Evolutionary conservation across 64 coral and sea anemone species (phyloP).

Genomic region (Montipora cactus): DNA sequence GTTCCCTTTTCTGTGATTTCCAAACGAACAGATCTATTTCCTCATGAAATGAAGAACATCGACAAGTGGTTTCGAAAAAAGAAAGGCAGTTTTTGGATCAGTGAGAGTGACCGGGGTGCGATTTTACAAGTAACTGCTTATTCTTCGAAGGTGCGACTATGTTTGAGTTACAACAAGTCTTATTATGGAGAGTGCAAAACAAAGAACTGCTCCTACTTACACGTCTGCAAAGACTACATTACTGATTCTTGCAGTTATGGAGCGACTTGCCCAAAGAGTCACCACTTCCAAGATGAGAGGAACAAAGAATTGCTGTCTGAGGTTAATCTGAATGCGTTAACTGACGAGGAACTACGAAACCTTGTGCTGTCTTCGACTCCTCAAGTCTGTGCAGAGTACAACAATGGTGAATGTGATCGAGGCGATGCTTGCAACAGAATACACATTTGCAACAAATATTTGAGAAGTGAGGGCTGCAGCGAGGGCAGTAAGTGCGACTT

Average conservation of each 20-base stretch:
- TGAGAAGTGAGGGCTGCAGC: background rate
- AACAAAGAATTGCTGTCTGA: conserved; percentile 32
- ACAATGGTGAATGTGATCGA: conserved; percentile 31
- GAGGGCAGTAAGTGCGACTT: background rate
- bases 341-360: conserved; percentile 39
- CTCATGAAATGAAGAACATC: conserved; percentile 24
- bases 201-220: conserved; percentile 61
- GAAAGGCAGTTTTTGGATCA: conserved; percentile 52
- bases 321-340: conserved; percentile 48
- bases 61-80: conserved; percentile 64
- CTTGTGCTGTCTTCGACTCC: conserved; percentile 60
- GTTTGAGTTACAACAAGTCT: conserved; percentile 54
- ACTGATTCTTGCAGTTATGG: conserved; percentile 44
- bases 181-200: background rate
- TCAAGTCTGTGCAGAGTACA: conserved; percentile 68
- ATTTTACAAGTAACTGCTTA: conserved; percentile 59
- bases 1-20: conserved; percentile 64
- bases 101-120: conserved; percentile 33
- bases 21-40: conserved; percentile 51
- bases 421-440: conserved; percentile 35
- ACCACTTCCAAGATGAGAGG: conserved; percentile 59
- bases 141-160: conserved; percentile 39
- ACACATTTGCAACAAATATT: conserved; percentile 46
- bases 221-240: conserved; percentile 70
- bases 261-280: conserved; percentile 50